These are phyloP conservation scores for Protonibea diacanthus DNA, from an alignment of 2,797 vertebrate genomes.

Conservation along the genomic window DNA sequence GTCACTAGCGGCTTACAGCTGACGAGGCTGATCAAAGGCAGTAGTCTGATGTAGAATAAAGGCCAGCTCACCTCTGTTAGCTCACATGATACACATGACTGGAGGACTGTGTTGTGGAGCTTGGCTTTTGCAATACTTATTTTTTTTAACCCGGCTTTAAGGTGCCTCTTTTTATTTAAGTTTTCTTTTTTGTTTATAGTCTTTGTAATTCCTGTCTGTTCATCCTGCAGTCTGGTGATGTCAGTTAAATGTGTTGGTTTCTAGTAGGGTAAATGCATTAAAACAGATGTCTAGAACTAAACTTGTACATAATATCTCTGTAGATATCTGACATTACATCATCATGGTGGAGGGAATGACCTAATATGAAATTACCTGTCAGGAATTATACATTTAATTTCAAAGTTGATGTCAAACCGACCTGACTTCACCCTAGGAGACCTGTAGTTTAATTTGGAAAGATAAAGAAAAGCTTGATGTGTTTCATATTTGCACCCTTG, in stretches of 20 bases:
- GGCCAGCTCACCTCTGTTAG: slow-evolving; percentile 41
- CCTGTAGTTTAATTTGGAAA: neutral
- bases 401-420: neutral
- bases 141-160: neutral
- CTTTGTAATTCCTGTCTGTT: slow-evolving; percentile 17
- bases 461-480: too few species aligned
- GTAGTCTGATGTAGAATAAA: slow-evolving; percentile 49
- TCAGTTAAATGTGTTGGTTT: neutral
- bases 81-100: slow-evolving; percentile 13
- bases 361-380: neutral
- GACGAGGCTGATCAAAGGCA: slow-evolving; percentile 67
- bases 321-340: slow-evolving; percentile 1
- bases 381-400: neutral
- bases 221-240: slow-evolving; percentile 8
- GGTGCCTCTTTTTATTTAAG: slow-evolving; percentile 10
- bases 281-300: neutral
- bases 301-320: neutral
- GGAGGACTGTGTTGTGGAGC: neutral
- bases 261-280: neutral
- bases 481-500: neutral
- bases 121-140: neutral
- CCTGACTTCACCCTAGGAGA: neutral
- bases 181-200: slow-evolving; percentile 10
- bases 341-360: neutral
- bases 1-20: slow-evolving; percentile 59